phyloP scores from a whole-genome alignment of 2,113 vertebrate genomes.

The Stercorarius parasiticus region DNA sequence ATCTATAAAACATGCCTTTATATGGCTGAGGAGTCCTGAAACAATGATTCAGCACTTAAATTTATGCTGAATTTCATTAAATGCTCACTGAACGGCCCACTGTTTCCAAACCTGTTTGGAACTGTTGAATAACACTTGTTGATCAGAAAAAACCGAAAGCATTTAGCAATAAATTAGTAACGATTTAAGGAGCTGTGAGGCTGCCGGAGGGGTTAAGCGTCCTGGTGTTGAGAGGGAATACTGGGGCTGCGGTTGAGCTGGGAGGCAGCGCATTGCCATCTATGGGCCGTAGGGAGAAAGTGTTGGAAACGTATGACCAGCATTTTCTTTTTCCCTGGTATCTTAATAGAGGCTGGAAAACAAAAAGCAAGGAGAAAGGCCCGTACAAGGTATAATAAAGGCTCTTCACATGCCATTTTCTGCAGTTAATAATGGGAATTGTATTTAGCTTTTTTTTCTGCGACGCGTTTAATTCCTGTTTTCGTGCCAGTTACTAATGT shows the following conservation, averaged over 20 bases:
- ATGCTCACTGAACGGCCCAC: not conserved
- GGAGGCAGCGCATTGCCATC: slow-evolving; percentile 62
- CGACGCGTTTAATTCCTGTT: not conserved
- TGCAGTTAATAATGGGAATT: not conserved
- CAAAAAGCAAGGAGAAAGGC: not conserved
- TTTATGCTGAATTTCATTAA: not conserved
- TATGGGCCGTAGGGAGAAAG: slow-evolving; percentile 27
- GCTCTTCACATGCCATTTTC: not conserved
- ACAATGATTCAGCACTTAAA: slow-evolving; percentile 32
- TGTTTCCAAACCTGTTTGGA: not conserved
- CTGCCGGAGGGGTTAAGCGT: not conserved
- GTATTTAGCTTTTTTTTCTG: not conserved
- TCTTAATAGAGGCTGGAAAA: not conserved
- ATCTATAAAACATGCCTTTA: slow-evolving; percentile 64
- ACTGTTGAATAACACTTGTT: not conserved
- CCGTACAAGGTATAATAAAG: not conserved
- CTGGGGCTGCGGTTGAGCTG: not conserved
- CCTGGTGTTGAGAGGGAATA: accelerated
- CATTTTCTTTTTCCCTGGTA: not conserved
- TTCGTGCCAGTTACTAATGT: not conserved
- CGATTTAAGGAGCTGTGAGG: not conserved
- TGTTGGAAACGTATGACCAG: not conserved
- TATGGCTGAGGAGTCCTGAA: slow-evolving; percentile 31
- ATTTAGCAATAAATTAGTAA: not conserved
- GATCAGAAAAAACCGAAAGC: not conserved